Conservation (phyloP, 2,888 invertebrate species). For the Philonicus albiceps region DNA sequence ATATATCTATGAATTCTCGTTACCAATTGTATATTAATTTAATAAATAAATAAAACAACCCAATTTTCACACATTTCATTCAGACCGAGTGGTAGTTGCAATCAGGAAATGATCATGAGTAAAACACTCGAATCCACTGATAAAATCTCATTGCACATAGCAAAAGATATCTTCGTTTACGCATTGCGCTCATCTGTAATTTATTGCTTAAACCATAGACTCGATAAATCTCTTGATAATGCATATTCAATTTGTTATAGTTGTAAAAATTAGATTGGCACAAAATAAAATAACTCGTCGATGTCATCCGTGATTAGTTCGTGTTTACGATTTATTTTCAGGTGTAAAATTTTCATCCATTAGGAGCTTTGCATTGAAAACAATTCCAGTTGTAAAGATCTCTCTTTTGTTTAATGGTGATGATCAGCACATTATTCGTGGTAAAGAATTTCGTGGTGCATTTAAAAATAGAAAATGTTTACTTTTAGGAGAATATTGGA, state of each 20-base stretch:
- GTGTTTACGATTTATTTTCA: not conserved
- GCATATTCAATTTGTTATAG: not conserved
- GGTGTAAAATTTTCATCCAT: constrained; percentile 7
- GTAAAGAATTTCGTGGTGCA: not conserved
- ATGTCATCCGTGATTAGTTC: not conserved
- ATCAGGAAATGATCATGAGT: not conserved
- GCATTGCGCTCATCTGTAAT: not conserved
- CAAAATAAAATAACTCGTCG: not conserved
- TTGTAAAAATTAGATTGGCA: not conserved
- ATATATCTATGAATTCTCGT: no score
- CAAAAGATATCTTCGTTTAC: not conserved
- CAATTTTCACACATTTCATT: not conserved
- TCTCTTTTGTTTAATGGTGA: not conserved
- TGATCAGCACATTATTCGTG: not conserved
- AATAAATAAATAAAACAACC: no score
- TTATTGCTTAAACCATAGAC: not conserved
- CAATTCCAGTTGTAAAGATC: not conserved
- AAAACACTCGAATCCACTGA: not conserved
- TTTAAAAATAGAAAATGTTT: constrained; percentile 39
- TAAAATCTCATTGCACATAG: not conserved
- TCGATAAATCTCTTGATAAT: not conserved
- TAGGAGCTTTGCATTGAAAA: not conserved
- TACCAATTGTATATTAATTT: no score
- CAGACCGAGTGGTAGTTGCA: not conserved
- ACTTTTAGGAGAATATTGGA: not conserved